A percentile compares a stretch with the other conserved stretches of the same genome.
Conservation (phyloP, 2,888 invertebrate genomes). For the Eupithecia subumbrata region DNA sequence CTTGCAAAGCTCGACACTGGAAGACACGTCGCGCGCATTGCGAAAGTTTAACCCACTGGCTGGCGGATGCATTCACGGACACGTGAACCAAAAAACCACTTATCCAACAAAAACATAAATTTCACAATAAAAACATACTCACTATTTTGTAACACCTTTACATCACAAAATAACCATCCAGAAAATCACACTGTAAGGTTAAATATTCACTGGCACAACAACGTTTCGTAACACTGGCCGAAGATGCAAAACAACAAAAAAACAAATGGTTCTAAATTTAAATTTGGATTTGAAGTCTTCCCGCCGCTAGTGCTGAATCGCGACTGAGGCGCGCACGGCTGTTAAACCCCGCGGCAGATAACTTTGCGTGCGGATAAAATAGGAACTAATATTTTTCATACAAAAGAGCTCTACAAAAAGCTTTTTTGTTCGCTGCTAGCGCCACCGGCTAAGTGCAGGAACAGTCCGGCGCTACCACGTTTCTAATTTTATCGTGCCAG, state of each 20-base stretch:
- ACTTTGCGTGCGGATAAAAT: conserved; percentile 48
- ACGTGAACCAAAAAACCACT: conserved; percentile 40
- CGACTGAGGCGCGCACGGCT: conserved; percentile 55
- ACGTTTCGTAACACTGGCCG: conserved; percentile 50
- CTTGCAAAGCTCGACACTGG: conserved; percentile 15
- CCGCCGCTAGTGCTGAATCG: conserved; percentile 56
- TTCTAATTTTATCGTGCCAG: conserved; percentile 82
- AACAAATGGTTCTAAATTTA: conserved; percentile 55
- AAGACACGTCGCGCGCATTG: conserved; percentile 26
- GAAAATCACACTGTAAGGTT: conserved; percentile 46
- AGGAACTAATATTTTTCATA: conserved; percentile 47
- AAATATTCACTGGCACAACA: conserved; percentile 51
- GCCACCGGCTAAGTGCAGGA: conserved; percentile 10
- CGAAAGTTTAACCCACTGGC: conserved; percentile 45
- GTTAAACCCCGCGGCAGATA: conserved; percentile 35
- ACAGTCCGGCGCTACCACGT: conserved; percentile 43
- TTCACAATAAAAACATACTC: conserved; percentile 40
- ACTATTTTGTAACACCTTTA: conserved; percentile 32
- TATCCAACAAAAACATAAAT: conserved; percentile 36
- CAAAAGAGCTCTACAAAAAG: conserved; percentile 6
- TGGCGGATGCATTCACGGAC: conserved; percentile 42
- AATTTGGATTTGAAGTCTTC: conserved; percentile 52
- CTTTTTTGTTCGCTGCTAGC: conserved; percentile 7
- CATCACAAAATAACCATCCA: conserved; percentile 50
- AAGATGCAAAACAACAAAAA: conserved; percentile 57